These are phyloP conservation scores for Galerucella calmariensis DNA, from an alignment of 2,888 invertebrate genomes.

Conservation along the genomic window DNA sequence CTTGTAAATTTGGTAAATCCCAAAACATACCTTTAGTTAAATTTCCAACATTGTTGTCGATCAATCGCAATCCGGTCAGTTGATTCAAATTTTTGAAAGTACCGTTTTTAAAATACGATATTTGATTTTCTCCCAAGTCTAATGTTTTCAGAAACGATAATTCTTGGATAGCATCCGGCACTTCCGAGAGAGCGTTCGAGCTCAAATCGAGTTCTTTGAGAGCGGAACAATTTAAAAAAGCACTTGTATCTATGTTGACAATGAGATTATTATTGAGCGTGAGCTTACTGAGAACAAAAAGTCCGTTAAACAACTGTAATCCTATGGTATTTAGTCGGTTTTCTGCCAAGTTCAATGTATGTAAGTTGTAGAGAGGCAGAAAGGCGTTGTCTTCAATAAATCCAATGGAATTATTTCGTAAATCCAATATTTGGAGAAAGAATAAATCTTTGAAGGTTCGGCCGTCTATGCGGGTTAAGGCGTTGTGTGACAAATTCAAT, in stretches of 20 bases:
- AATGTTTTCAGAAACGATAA: constrained; percentile 86
- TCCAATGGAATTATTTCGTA: constrained; percentile 89
- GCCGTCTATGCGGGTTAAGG: constrained; percentile 84
- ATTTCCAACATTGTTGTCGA: constrained; percentile 90
- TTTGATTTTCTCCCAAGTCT: constrained; percentile 92
- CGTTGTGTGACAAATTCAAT: constrained; percentile 86
- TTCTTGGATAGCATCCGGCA: constrained; percentile 86
- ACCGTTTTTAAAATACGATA: constrained; percentile 83
- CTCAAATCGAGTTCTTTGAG: constrained; percentile 90
- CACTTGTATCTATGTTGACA: constrained; percentile 79
- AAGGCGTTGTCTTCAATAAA: constrained; percentile 90
- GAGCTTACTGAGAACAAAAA: constrained; percentile 84
- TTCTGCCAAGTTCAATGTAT: constrained; percentile 88
- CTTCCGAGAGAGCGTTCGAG: constrained; percentile 83
- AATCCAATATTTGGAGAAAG: constrained; percentile 85
- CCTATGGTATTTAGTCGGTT: constrained; percentile 86
- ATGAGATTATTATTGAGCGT: constrained; percentile 88
- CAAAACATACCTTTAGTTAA: constrained; percentile 87
- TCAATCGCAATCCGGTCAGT: constrained; percentile 86
- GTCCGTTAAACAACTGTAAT: constrained; percentile 83
- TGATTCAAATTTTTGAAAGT: constrained; percentile 88
- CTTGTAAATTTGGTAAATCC: constrained; percentile 85
- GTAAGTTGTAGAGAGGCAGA: constrained; percentile 86
- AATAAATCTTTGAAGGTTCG: constrained; percentile 88
- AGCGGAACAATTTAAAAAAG: constrained; percentile 89